phyloP scores from a whole-genome alignment of 2,113 vertebrate genomes.

The Panthera leo region DNA sequence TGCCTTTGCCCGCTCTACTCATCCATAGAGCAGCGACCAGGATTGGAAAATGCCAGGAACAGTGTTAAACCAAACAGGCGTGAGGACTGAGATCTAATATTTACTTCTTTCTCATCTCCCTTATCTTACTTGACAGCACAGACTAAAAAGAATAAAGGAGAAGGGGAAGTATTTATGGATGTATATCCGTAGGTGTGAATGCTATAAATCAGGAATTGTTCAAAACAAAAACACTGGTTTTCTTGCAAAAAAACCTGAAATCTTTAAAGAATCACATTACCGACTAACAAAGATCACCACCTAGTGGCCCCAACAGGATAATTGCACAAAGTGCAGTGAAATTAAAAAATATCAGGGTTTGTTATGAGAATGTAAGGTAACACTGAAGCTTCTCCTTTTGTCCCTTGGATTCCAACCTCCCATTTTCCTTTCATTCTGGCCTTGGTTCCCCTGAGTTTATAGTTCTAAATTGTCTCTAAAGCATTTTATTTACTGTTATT shows the following conservation, averaged over 20 bases:
- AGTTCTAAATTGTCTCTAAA: not conserved
- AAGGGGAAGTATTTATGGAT: not conserved
- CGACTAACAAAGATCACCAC: conserved; percentile 76
- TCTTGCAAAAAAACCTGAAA: not conserved
- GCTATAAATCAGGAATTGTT: not conserved
- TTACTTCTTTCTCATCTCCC: not conserved
- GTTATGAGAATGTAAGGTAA: not conserved
- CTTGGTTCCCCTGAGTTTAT: not conserved
- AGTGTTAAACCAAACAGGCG: not conserved
- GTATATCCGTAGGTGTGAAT: not conserved
- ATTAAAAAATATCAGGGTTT: not conserved
- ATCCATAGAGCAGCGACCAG: not conserved
- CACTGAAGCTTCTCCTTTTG: not conserved
- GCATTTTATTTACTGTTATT: conserved; percentile 1
- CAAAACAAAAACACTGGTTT: not conserved
- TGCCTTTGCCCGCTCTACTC: not conserved
- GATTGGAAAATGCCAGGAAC: not conserved
- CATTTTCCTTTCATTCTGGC: not conserved
- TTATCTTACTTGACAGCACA: not conserved
- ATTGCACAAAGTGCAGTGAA: conserved; percentile 30
- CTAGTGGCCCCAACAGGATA: conserved; percentile 61
- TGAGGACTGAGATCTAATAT: not conserved
- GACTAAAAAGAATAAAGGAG: not conserved
- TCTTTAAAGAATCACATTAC: conserved; percentile 46
- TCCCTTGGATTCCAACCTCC: not conserved